phyloP scores from a whole-genome alignment of 1,140 invertebrate genomes.

The Melitaea cinxia region DNA sequence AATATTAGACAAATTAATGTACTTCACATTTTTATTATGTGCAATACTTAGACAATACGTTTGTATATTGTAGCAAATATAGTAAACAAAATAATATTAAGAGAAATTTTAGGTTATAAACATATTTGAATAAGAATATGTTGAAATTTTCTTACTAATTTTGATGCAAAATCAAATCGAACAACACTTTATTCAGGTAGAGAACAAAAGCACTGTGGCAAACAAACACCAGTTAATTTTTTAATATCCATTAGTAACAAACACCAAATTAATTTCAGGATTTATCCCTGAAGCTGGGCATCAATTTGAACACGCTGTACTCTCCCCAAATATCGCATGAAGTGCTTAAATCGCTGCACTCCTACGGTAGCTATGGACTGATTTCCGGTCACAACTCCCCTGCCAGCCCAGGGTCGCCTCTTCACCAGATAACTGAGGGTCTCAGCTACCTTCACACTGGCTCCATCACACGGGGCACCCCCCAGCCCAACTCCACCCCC shows the following conservation, averaged over 20 bases:
- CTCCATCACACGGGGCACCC: slow-evolving; percentile 89
- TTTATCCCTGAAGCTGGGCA: slow-evolving; percentile 61
- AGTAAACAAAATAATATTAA: too few species aligned
- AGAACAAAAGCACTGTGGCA: too few species aligned
- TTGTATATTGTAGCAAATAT: too few species aligned
- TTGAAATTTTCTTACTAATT: too few species aligned
- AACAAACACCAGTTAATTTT: too few species aligned
- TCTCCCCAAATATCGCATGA: slow-evolving; percentile 60
- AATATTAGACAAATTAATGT: too few species aligned
- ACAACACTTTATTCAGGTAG: too few species aligned
- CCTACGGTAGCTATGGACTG: slow-evolving; percentile 47
- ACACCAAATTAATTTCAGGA: slow-evolving; percentile 49
- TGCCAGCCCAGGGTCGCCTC: slow-evolving; percentile 61
- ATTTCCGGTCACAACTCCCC: slow-evolving; percentile 61
- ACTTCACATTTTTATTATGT: too few species aligned
- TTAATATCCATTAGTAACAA: not conserved
- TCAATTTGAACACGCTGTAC: slow-evolving; percentile 60
- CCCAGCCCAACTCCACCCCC: slow-evolving; percentile 78
- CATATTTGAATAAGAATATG: too few species aligned
- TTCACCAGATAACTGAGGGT: slow-evolving; percentile 81
- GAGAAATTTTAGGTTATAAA: too few species aligned
- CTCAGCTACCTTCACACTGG: slow-evolving; percentile 85
- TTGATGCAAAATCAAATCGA: too few species aligned
- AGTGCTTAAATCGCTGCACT: slow-evolving; percentile 58
- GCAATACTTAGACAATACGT: too few species aligned